Percentiles rank a stretch among this genome's conserved stretches.
These are phyloP conservation scores for Sisyra nigra DNA, from an alignment of 2,888 invertebrate species.

Conservation along the genomic window DNA sequence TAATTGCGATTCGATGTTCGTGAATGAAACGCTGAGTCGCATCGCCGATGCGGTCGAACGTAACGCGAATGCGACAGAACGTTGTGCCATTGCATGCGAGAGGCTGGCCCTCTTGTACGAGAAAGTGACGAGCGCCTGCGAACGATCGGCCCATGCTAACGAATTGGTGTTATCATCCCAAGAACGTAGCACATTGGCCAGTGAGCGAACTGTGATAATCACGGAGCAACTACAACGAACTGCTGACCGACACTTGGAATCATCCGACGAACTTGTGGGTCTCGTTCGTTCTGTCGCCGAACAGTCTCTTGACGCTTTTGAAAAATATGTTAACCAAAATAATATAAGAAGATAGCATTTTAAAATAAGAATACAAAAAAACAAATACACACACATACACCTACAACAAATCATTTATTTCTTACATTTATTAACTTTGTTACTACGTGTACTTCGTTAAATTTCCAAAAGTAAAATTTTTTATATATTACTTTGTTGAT, in stretches of 20 bases:
- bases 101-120: slow-evolving; percentile 1
- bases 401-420: too few relatives aligned
- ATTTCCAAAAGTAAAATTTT: too few relatives aligned
- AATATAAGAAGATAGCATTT: slow-evolving; percentile 3
- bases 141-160: slow-evolving; percentile 1
- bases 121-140: slow-evolving; percentile 2
- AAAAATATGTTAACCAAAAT: neutral
- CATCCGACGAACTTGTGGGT: neutral
- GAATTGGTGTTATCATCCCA: neutral
- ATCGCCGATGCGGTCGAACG: slow-evolving; percentile 3
- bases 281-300: neutral
- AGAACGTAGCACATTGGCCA: neutral
- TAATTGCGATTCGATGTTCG: neutral
- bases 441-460: too few relatives aligned
- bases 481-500: too few relatives aligned
- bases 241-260: slow-evolving; percentile 1
- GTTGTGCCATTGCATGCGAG: slow-evolving; percentile 3
- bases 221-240: slow-evolving; percentile 1
- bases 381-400: too few relatives aligned
- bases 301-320: slow-evolving; percentile 2
- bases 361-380: neutral
- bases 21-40: slow-evolving; percentile 3
- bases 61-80: slow-evolving; percentile 2
- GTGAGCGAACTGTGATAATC: neutral
- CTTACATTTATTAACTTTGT: too few relatives aligned